Conservation (phyloP, 2,113 vertebrate genomes). For the Butastur rufipennis region DNA sequence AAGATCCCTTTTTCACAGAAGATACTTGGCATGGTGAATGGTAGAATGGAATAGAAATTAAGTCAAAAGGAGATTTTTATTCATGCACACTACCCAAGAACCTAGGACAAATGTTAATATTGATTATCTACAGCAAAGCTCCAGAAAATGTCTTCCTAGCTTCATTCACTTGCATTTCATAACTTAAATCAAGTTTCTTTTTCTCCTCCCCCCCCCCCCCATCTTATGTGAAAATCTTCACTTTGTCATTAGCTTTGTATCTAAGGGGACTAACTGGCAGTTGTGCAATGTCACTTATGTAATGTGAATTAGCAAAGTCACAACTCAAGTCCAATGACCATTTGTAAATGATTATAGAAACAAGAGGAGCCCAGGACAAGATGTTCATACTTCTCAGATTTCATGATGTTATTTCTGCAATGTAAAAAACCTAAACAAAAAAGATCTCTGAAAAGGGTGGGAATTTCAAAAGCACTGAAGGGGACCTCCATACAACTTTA, state of each 20-base stretch:
- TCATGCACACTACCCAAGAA: background rate
- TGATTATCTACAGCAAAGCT: background rate
- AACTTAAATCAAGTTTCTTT: background rate
- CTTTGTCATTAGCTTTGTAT: background rate
- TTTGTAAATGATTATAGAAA: background rate
- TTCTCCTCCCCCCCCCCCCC: fast-evolving
- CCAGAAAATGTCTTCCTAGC: background rate
- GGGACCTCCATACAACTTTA: background rate
- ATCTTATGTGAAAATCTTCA: background rate
- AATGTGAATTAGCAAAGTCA: background rate
- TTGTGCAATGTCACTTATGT: background rate
- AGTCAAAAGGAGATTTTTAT: background rate
- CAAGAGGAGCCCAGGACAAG: background rate
- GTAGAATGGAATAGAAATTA: background rate
- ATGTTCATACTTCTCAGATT: background rate
- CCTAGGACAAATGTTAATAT: background rate
- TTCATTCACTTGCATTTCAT: background rate
- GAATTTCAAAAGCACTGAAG: background rate
- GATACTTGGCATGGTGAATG: background rate
- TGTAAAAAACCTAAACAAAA: background rate
- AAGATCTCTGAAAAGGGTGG: background rate
- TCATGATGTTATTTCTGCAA: background rate
- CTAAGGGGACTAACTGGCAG: background rate
- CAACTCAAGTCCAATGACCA: background rate
- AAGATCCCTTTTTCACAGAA: background rate